Evolutionary conservation across 2,888 invertebrate genomes (phyloP).

Genomic region (Tridacna crocea): DNA sequence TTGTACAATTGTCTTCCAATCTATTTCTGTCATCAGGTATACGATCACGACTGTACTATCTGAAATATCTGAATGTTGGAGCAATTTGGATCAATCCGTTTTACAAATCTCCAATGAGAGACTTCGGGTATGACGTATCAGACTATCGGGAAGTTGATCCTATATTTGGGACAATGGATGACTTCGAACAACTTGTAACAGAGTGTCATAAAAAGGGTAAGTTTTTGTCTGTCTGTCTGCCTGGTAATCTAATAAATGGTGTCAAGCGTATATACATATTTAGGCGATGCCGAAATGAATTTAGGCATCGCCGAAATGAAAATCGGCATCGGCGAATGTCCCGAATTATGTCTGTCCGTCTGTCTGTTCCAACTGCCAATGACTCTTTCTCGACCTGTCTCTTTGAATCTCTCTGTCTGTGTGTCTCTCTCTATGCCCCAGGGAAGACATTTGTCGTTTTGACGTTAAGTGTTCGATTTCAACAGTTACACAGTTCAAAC

Average conservation of each 20-base stretch:
- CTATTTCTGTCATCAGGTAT: neutral
- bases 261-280: no score
- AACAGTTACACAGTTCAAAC: no score
- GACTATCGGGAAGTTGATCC: conserved; percentile 15
- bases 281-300: no score
- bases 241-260: no score
- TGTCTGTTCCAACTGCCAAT: conserved; percentile 12
- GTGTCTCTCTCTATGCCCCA: conserved; percentile 2
- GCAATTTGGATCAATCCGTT: conserved; percentile 19
- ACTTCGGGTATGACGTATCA: conserved; percentile 12
- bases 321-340: no score
- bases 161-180: conserved; percentile 3
- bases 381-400: conserved; percentile 2
- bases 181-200: conserved; percentile 2
- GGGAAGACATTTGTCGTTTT: no score
- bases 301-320: no score
- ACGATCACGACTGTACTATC: conserved; percentile 4
- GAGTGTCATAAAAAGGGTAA: conserved; percentile 8
- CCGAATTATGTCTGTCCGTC: conserved; percentile 13
- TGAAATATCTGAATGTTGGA: conserved; percentile 10
- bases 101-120: conserved; percentile 16
- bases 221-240: conserved; percentile 4
- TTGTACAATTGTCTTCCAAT: neutral
- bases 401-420: conserved; percentile 10
- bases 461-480: no score